Conservation (phyloP, 1,140 invertebrate genomes). For the Phthorimaea operculella region DNA sequence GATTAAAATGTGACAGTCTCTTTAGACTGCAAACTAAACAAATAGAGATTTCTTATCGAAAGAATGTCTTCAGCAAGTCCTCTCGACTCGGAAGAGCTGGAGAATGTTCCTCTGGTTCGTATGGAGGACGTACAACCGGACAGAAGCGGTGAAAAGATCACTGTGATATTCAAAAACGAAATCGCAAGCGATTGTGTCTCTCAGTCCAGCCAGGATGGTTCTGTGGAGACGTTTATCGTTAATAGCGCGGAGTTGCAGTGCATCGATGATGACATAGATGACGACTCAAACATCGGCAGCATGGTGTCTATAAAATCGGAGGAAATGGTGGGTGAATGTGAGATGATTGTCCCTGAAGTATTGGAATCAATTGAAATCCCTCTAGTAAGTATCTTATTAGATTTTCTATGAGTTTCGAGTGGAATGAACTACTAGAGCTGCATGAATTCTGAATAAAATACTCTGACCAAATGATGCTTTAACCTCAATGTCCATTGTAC, state of each 20-base stretch:
- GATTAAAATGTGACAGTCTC: neutral
- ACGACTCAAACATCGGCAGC: conserved; percentile 43
- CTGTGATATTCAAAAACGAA: neutral
- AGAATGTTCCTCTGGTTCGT: conserved; percentile 41
- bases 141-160: conserved; percentile 12
- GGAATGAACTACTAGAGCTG: conserved; percentile 1
- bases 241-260: conserved; percentile 27
- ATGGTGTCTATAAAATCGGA: conserved; percentile 46
- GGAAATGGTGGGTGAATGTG: conserved; percentile 22
- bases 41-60: too few relatives aligned
- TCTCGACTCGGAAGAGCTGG: conserved; percentile 41
- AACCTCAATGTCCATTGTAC: too few relatives aligned
- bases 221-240: conserved; percentile 23
- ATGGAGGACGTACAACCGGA: conserved; percentile 54
- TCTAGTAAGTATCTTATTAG: conserved; percentile 11
- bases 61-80: neutral
- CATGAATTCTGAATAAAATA: too few relatives aligned
- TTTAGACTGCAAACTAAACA: too few relatives aligned
- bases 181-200: neutral
- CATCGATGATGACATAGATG: conserved; percentile 28
- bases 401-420: neutral
- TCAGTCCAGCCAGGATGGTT: neutral
- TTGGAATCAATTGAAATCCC: conserved; percentile 9
- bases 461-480: too few relatives aligned
- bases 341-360: conserved; percentile 31